Evolutionary conservation across 2,888 invertebrate species (phyloP).

Genomic region (Nymphalis c-album): DNA sequence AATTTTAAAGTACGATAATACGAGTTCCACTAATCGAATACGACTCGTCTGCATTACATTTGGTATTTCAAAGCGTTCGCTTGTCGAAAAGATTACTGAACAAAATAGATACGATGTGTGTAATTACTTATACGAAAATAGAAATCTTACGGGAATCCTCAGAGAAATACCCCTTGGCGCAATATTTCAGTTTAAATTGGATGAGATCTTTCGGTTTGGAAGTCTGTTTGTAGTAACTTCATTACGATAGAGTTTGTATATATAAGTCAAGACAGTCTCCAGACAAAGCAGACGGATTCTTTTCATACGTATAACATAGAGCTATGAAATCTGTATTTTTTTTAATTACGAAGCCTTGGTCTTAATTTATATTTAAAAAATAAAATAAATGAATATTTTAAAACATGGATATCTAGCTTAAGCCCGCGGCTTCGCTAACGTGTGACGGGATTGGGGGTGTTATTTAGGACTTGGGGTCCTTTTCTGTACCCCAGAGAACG

Average conservation of each 20-base stretch:
- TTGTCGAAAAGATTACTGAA: conserved; percentile 29
- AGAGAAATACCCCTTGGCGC: conserved; percentile 35
- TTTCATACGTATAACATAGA: not conserved
- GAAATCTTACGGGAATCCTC: conserved; percentile 33
- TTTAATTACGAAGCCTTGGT: too few relatives aligned
- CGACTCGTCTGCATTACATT: conserved; percentile 18
- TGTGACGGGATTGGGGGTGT: too few relatives aligned
- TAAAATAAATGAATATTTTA: too few relatives aligned
- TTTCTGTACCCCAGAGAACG: too few relatives aligned
- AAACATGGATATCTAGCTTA: too few relatives aligned
- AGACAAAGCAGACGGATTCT: not conserved
- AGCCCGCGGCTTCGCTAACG: too few relatives aligned
- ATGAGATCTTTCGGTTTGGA: conserved; percentile 49
- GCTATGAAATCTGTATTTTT: too few relatives aligned
- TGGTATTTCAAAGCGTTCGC: conserved; percentile 22
- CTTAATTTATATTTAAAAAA: too few relatives aligned
- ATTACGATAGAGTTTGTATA: conserved; percentile 16
- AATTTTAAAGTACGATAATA: not conserved
- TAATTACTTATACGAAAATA: conserved; percentile 41
- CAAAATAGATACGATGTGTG: conserved; percentile 36
- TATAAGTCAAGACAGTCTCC: conserved; percentile 9
- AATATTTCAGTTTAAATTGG: conserved; percentile 53
- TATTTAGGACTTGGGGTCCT: too few relatives aligned
- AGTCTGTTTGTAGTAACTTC: conserved; percentile 46
- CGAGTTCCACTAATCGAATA: conserved; percentile 13